Base-by-base conservation (phyloP, 2,797 vertebrate genomes). In the Tinamus major region DNA sequence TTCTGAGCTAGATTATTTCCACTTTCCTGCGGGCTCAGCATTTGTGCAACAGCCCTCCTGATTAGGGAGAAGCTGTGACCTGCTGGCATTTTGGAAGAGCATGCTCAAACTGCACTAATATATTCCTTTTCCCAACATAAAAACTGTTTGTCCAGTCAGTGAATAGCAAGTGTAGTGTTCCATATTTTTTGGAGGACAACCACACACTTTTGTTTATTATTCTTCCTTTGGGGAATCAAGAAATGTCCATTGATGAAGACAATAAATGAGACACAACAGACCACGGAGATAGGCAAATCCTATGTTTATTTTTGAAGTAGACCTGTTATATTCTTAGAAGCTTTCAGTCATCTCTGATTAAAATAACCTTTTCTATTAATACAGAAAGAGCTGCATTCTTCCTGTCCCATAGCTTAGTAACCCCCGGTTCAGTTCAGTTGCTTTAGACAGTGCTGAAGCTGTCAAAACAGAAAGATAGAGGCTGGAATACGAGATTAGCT, bases 61-160 rank as follows among this genome's bases (percentile, higher is more conserved):
- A 53, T 87, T 72, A 53, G 23, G 1, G 56, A 49, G 6, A 31
- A 93, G 14, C 44, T 89, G 24, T 88, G 91, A 83, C 80, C 69
- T 92, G 62, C 58, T 71, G n/a, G 20, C 80, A 71, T 78, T 93
- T 80, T 94, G 64, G 79, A 80, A 88, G 24, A 83, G 26, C 35
- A 24, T 49, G n/a, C 31, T 91, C 49, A 61, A 90, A 70, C 21
- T 18, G 20, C n/a, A 76, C 71, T 26, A 89, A 87, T 69, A 90
- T 78, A 92, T 93, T 83, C 20, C 24, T 4, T 1, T 69, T 87
- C 41, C 37, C 53, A 53, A 16, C 27, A 70, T 33, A 89, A 93
- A 93, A 95, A 89, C 14, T 29, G 26, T 48, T 82, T 35, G 77
- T 67, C 61, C 58, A 71, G 69, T 44, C 41, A 62, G 17, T 65